phyloP scores from a whole-genome alignment of 2,797 vertebrate species.

The Liparis tanakae region DNA sequence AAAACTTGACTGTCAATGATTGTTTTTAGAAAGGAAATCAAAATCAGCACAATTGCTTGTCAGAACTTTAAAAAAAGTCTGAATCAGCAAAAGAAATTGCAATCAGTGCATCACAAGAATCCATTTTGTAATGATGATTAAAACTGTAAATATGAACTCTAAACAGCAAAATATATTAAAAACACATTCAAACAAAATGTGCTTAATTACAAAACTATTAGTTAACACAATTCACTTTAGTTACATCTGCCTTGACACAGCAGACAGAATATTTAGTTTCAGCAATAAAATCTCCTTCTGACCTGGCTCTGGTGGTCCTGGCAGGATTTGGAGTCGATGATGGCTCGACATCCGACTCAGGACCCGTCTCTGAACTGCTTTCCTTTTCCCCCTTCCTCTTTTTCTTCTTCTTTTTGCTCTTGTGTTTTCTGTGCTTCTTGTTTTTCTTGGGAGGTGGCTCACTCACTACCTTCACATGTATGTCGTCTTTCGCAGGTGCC shows the following conservation, averaged over 20 bases:
- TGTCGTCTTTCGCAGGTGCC: conserved; percentile 74
- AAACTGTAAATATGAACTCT: neutral
- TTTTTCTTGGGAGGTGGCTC: conserved; percentile 84
- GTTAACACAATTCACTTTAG: neutral
- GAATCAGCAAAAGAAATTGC: neutral
- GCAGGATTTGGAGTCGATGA: conserved; percentile 58
- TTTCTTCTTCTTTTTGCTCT: conserved; percentile 87
- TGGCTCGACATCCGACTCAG: conserved; percentile 80
- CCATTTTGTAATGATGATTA: neutral
- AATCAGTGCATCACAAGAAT: neutral
- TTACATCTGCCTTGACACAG: neutral
- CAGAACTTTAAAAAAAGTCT: neutral
- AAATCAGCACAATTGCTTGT: neutral
- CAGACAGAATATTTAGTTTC: neutral
- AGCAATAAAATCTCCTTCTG: conserved; percentile 21
- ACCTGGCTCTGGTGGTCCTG: conserved; percentile 81
- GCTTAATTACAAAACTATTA: neutral
- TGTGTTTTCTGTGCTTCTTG: conserved; percentile 87
- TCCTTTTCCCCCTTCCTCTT: conserved; percentile 84
- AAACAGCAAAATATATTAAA: neutral
- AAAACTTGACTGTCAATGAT: neutral
- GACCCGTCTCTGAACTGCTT: conserved; percentile 85
- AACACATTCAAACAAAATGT: neutral
- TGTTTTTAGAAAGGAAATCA: neutral
- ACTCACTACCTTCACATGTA: conserved; percentile 74